A percentile compares a stretch with the other conserved stretches of the same genome.
Conservation (phyloP, 2,888 invertebrate species). For the Drosophila borborema region DNA sequence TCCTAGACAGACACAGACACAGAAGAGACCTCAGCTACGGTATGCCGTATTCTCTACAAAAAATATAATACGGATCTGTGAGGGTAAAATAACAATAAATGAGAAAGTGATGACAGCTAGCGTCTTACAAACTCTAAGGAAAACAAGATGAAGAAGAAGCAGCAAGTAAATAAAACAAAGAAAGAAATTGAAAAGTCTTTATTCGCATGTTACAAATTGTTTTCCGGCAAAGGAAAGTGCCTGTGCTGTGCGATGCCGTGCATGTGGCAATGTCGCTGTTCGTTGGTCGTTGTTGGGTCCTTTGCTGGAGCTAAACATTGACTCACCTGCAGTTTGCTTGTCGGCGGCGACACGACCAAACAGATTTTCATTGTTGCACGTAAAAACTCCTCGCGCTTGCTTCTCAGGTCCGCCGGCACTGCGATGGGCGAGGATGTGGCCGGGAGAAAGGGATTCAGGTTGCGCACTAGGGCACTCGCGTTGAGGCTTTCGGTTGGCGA, state of each 20-base stretch:
- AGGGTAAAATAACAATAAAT: constrained; percentile 12
- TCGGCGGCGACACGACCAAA: constrained; percentile 90
- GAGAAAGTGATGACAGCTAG: constrained; percentile 4
- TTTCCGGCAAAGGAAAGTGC: constrained; percentile 26
- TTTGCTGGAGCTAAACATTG: constrained; percentile 5
- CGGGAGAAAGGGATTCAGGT: constrained; percentile 83
- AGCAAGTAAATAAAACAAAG: constrained; percentile 28
- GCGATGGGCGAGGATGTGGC: constrained; percentile 60
- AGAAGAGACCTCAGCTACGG: not conserved
- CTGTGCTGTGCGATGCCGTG: not conserved
- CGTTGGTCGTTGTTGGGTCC: not conserved
- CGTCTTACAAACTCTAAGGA: not conserved
- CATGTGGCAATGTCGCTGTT: not conserved
- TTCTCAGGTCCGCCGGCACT: constrained; percentile 79
- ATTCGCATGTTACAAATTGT: constrained; percentile 55
- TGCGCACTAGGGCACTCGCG: constrained; percentile 72
- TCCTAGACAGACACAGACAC: not conserved
- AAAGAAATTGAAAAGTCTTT: constrained; percentile 40
- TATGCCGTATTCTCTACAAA: not conserved
- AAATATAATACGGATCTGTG: not conserved
- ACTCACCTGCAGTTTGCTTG: constrained; percentile 85
- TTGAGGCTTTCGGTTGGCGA: constrained; percentile 60
- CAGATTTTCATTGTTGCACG: constrained; percentile 91
- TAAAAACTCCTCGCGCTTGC: constrained; percentile 89
- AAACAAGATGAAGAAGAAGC: not conserved